Percentiles rank a stretch among this genome's conserved stretches.
These are phyloP conservation scores for Leptogaster cylindrica DNA, from an alignment of 2,888 invertebrate species.

Conservation along the genomic window DNA sequence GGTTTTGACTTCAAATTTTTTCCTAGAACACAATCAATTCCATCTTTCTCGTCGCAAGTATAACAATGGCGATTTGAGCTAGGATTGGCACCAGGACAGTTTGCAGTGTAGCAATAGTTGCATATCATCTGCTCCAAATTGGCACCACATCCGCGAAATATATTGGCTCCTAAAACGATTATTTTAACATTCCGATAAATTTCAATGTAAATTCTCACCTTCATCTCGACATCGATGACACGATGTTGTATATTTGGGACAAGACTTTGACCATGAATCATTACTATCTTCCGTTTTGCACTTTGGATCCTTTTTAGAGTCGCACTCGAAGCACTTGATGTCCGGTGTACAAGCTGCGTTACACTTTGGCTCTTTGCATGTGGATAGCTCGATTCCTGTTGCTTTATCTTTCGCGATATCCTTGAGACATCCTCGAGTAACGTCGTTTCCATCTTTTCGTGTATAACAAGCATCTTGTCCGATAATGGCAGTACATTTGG, in stretches of 20 bases:
- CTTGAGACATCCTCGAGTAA: neutral
- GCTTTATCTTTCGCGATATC: neutral
- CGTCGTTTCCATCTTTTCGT: neutral
- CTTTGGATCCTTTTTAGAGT: slow-evolving; percentile 47
- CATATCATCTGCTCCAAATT: neutral
- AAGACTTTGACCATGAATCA: neutral
- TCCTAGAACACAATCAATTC: neutral
- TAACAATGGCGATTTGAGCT: neutral
- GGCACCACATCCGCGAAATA: slow-evolving; percentile 34
- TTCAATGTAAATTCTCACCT: neutral
- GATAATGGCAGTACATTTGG: no score
- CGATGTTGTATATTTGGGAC: neutral
- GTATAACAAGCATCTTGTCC: no score
- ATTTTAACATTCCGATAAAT: neutral
- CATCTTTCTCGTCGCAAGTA: slow-evolving; percentile 5
- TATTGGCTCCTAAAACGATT: neutral
- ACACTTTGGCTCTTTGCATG: neutral
- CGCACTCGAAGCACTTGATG: slow-evolving; percentile 51
- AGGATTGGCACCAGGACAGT: slow-evolving; percentile 1
- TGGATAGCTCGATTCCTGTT: neutral
- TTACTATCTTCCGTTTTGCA: slow-evolving; percentile 1
- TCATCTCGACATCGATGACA: slow-evolving; percentile 14
- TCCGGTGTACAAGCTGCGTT: neutral
- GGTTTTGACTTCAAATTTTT: neutral
- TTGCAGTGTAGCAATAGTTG: neutral